Percentiles rank a stretch among this genome's conserved stretches.
Conservation (phyloP, 2,888 invertebrate genomes). For the Phaonia tiefii region DNA sequence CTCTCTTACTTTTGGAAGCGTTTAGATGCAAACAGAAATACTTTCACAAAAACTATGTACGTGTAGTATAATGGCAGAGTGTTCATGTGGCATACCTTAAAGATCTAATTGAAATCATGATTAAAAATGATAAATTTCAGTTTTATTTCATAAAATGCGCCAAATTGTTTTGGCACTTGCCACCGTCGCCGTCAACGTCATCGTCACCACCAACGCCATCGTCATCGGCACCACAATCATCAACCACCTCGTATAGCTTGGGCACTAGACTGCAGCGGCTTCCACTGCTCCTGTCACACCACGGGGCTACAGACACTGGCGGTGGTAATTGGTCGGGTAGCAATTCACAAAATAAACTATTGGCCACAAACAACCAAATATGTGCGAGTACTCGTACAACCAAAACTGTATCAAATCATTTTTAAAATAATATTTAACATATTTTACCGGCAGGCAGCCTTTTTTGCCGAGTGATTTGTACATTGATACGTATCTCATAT, state of each 20-base stretch:
- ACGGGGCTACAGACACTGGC: too few relatives aligned
- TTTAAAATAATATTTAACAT: constrained; percentile 60
- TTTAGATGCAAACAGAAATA: constrained; percentile 32
- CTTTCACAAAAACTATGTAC: constrained; percentile 1
- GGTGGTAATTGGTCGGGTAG: too few relatives aligned
- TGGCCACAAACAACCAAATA: constrained; percentile 25
- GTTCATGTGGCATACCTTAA: constrained; percentile 62
- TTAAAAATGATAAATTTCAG: constrained; percentile 69
- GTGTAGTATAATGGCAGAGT: neutral
- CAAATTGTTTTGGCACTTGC: constrained; percentile 66
- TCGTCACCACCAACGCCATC: too few relatives aligned
- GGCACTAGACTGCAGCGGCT: constrained; percentile 24
- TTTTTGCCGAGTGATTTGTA: too few relatives aligned
- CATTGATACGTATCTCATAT: too few relatives aligned
- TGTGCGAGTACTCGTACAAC: constrained; percentile 9
- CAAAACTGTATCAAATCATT: constrained; percentile 52
- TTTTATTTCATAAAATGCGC: constrained; percentile 68
- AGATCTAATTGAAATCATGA: constrained; percentile 69
- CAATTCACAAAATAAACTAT: constrained; percentile 59
- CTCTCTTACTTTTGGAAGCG: too few relatives aligned
- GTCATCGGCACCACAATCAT: too few relatives aligned
- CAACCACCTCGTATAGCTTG: neutral
- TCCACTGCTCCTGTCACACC: neutral
- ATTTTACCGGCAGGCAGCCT: constrained; percentile 54
- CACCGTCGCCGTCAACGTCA: constrained; percentile 54